Conservation (phyloP, 2,797 vertebrate species). For the Myotis daubentonii region DNA sequence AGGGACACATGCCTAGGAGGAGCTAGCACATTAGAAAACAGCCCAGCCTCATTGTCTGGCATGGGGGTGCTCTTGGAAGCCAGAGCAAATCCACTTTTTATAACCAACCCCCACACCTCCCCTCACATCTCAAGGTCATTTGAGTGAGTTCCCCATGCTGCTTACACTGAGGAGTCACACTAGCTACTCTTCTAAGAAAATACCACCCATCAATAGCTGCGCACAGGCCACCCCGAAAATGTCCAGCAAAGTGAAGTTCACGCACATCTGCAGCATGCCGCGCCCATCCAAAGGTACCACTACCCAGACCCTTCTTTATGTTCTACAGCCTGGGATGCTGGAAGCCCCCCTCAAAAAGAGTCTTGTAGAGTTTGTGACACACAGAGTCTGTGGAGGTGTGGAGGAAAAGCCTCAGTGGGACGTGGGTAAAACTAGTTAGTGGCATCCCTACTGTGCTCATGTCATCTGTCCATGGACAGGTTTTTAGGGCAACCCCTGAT, state of each 20-base stretch:
- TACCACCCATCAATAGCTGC: not conserved
- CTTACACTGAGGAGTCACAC: not conserved
- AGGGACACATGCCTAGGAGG: not conserved
- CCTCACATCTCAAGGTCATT: not conserved
- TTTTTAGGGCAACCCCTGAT: not conserved
- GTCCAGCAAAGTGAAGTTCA: not conserved
- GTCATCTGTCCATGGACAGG: not conserved
- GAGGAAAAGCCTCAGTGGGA: not conserved
- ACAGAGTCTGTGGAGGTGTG: not conserved
- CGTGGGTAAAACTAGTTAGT: not conserved
- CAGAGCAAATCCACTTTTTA: not conserved
- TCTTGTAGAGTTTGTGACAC: not conserved
- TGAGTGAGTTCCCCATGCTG: not conserved
- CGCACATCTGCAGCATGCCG: not conserved
- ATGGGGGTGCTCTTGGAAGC: not conserved
- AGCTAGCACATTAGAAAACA: not conserved
- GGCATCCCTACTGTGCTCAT: not conserved
- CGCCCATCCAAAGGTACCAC: not conserved
- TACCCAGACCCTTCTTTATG: not conserved
- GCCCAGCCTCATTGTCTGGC: not conserved
- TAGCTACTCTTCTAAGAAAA: not conserved
- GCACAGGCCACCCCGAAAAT: not conserved
- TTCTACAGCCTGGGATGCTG: not conserved
- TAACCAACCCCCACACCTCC: fast-evolving
- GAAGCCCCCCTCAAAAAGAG: not conserved